Percentiles rank a stretch among this genome's conserved stretches.
phyloP scores from a whole-genome alignment of 2,797 vertebrate genomes.

The Platyrinchus mystaceus region DNA sequence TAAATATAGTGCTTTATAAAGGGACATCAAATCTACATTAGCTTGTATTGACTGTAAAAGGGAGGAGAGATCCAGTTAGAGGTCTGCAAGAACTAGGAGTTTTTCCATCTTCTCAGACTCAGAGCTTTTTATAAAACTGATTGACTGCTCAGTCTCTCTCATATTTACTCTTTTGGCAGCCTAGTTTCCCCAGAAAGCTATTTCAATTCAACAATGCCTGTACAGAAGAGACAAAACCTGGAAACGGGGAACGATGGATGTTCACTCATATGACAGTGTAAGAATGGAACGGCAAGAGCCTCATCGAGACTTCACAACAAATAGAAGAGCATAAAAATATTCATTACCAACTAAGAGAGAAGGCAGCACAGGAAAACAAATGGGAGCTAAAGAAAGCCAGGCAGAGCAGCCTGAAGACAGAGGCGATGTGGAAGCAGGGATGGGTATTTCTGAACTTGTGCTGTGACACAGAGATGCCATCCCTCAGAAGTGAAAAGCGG shows the following conservation, averaged over 20 bases:
- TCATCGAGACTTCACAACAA: neutral
- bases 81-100: neutral
- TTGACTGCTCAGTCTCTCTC: neutral
- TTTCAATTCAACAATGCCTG: constrained; percentile 40
- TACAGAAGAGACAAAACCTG: constrained; percentile 42
- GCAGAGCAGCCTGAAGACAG: neutral
- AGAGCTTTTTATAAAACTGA: constrained; percentile 28
- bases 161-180: constrained; percentile 58
- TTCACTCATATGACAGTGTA: neutral
- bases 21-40: neutral
- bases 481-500: neutral
- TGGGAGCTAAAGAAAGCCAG: neutral
- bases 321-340: constrained; percentile 3
- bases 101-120: neutral
- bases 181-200: constrained; percentile 12
- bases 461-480: neutral
- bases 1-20: neutral
- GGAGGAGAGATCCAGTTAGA: neutral
- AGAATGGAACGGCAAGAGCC: constrained; percentile 47
- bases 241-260: constrained; percentile 27
- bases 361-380: neutral
- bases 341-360: neutral
- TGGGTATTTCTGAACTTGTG: neutral
- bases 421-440: neutral
- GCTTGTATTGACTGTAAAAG: neutral